Evolutionary conservation across 1,140 invertebrate species (phyloP), one percentile per base, ranked within the genome.

Genomic region (Gonioctena quinquepunctata): DNA sequence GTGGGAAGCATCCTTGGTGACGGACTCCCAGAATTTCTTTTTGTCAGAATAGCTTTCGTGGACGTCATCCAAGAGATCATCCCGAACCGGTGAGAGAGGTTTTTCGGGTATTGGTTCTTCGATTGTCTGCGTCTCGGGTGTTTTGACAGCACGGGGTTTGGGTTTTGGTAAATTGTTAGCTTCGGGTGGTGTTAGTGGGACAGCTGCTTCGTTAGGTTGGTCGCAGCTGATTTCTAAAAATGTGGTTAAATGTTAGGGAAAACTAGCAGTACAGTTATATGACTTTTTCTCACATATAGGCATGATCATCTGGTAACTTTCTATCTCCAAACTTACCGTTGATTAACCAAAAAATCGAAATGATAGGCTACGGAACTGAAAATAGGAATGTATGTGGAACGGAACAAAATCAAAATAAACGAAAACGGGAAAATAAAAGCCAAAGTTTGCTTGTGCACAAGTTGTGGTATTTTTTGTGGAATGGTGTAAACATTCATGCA

Each of bases 11-110:
- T 81, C 76, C 68, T 76, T 76, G 21, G 72, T 68, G 6, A 82
- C 76, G 19, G 67, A 82, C 76, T 87, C 86, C 86, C 86, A 87
- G 73, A 87, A 87, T 70, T 83, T 83, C 70, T 85, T 86, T 64
- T 81, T 84, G 26, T 84, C 81, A 11, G 78, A 80, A 71, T 84
- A 84, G 65, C 80, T 83, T 67, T 80, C 80, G 16, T 79, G 68
- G 13, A 76, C 76, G 11, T 69, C 72, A 42, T 80, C 79, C 26
- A 80, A 64, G 11, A 78, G 70, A 68, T 81, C 79, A 42, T 79
- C 78, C 13, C 78, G 62, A 54, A 81, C 79, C 6, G 79, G 79
- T 8, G 79, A 81, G 22, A 75, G 63, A 66, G 76, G 76, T 75
- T 76, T 78, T 23, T 80, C 74, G 21, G 65, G 13, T 71, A 70